Base-by-base conservation (phyloP, 2,888 invertebrate genomes). In the Scaptomyza tumidula region DNA sequence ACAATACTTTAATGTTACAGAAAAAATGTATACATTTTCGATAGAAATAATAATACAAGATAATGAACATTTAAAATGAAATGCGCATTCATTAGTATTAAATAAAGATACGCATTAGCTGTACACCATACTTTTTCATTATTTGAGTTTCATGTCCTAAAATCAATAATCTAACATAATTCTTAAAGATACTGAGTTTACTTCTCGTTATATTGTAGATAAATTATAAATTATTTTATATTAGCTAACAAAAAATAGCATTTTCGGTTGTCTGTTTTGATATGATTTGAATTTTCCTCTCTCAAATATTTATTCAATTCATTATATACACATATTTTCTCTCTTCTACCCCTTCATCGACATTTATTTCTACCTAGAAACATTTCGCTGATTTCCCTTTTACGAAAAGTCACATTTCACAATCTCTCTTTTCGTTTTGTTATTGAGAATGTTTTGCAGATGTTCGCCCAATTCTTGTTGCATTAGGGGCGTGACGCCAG, bases 401-500 rank as follows among this genome's bases (percentile, higher is more conserved):
- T 24, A n/a, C 29, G 7, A 46, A 58, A 50, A 67, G 75, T 62
- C 61, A 73, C 11, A n/a, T 46, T 14, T 46, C 13, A 16, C 35
- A 27, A 37, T 49, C 45, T 49, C 44, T 35, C 39, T 19, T 41
- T 41, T n/a, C 24, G 14, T 27, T 52, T 52, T 39, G 45, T 64
- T 69, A 62, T 57, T 57, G 61, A 63, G 65, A 24, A 54, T 16
- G n/a, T 50, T 41, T 50, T 53, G 77, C 77, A 71, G 65, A 76
- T 72, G 72, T 59, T 71, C 35, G 41, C 35, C n/a, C n/a, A 14
- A 7, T 58, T 58, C 37, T 14, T 27, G 33, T 50, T 49, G 49
- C 44, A 44, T 29, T 56, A 67, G 24, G 43, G 75, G 75, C 75
- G 75, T 78, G 68, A 73, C 50, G 50, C 35, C 78, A 59, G 46